Percentiles rank a stretch among this genome's conserved stretches.
Evolutionary conservation across 2,888 invertebrate species (phyloP).

Genomic region (Balanococcus diminutus): DNA sequence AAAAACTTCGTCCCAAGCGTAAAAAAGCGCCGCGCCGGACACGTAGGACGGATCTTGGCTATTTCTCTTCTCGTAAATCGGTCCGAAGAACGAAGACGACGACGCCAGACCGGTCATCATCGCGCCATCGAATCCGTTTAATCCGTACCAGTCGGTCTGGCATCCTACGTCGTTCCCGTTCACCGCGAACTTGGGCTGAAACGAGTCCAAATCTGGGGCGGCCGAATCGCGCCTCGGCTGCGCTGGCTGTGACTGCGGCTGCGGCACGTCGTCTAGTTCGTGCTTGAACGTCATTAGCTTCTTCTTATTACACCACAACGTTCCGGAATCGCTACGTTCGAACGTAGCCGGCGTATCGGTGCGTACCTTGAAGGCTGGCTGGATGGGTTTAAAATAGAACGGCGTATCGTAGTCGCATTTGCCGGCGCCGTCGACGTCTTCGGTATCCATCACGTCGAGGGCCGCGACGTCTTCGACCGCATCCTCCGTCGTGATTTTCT

Average conservation of each 20-base stretch:
- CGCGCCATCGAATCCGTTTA: background rate
- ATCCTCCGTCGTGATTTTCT: background rate
- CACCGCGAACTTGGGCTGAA: slow-evolving; percentile 35
- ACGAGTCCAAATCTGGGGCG: background rate
- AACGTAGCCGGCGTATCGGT: background rate
- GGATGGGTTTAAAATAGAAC: slow-evolving; percentile 4
- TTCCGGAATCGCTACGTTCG: background rate
- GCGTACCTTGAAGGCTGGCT: slow-evolving; percentile 21
- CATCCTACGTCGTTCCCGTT: slow-evolving; percentile 28
- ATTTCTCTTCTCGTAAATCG: background rate
- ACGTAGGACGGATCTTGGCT: background rate
- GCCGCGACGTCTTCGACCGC: too few relatives aligned
- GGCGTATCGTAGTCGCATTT: background rate
- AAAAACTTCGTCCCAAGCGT: slow-evolving; percentile 19
- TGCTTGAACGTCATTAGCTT: slow-evolving; percentile 8
- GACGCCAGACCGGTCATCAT: background rate
- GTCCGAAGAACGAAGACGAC: background rate
- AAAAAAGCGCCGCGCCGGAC: background rate
- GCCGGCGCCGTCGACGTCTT: background rate
- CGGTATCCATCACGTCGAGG: background rate
- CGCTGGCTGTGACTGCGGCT: background rate
- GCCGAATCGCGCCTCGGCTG: background rate
- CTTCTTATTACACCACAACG: background rate
- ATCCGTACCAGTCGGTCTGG: slow-evolving; percentile 15
- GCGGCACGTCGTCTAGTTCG: background rate